Percentiles rank a stretch among this genome's conserved stretches.
Evolutionary conservation across 1,140 invertebrate species (phyloP).

Genomic region (Geopemphigus sp.): DNA sequence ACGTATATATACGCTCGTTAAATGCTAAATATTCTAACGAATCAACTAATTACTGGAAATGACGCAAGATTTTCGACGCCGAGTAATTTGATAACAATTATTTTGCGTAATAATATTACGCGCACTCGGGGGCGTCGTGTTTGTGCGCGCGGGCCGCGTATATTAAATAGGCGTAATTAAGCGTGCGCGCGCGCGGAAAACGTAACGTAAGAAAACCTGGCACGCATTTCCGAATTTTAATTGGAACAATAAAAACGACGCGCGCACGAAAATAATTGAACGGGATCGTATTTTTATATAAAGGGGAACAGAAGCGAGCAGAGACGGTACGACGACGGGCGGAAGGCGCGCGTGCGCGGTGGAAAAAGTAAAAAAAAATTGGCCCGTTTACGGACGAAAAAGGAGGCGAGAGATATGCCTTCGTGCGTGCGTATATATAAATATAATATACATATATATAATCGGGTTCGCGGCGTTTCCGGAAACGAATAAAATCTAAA

Average conservation of each 20-base stretch:
- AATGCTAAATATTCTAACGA: neutral
- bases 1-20: neutral
- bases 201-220: neutral
- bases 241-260: neutral
- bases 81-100: slow-evolving; percentile 14
- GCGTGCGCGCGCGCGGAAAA: neutral
- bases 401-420: too few relatives aligned
- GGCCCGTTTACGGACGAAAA: too few relatives aligned
- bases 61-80: neutral
- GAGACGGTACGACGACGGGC: too few relatives aligned
- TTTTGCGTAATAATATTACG: neutral
- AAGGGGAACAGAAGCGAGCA: neutral
- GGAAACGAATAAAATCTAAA: slow-evolving; percentile 11
- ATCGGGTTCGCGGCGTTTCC: neutral
- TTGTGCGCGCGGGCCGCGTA: neutral
- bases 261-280: slow-evolving; percentile 8
- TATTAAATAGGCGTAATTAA: slow-evolving; percentile 12
- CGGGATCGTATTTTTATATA: too few relatives aligned
- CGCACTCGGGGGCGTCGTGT: neutral
- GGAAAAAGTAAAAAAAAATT: too few relatives aligned
- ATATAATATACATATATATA: too few relatives aligned
- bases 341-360: too few relatives aligned
- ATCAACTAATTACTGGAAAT: neutral
- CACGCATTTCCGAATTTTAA: slow-evolving; percentile 28
- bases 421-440: too few relatives aligned